A percentile compares a stretch with the other conserved stretches of the same genome.
Evolutionary conservation across 2,113 vertebrate genomes (phyloP).

Genomic region (Chinchilla lanigera): DNA sequence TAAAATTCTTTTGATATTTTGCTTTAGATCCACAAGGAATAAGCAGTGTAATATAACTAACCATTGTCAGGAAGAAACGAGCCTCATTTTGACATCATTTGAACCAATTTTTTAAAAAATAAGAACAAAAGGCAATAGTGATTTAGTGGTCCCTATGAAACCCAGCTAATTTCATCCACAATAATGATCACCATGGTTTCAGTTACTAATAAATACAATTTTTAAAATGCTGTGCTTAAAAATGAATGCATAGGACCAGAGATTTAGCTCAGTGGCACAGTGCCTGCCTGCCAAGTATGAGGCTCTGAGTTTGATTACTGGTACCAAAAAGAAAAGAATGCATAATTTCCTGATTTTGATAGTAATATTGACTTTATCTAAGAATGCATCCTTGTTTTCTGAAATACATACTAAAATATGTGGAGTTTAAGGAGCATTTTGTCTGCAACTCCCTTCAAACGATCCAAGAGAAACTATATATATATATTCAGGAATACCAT

Average conservation of each 20-base stretch:
- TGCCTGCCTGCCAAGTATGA: too few species aligned
- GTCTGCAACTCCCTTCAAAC: background rate
- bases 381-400: background rate
- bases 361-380: background rate
- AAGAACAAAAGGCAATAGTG: constrained; percentile 81
- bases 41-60: constrained; percentile 77
- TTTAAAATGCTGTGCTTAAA: constrained; percentile 25
- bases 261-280: too few species aligned
- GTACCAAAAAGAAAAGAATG: too few species aligned
- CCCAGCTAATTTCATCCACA: constrained; percentile 16
- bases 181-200: constrained; percentile 35
- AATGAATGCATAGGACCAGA: background rate
- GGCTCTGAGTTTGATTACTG: too few species aligned
- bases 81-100: constrained; percentile 78
- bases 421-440: background rate
- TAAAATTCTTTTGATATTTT: constrained; percentile 83
- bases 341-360: constrained; percentile 29
- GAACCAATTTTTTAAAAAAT: constrained; percentile 78
- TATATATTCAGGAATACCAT: background rate
- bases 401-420: constrained; percentile 9
- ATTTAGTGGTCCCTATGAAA: constrained; percentile 46
- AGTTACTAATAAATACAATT: background rate
- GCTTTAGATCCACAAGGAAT: constrained; percentile 84
- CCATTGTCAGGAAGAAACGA: constrained; percentile 77
- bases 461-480: background rate